Base-by-base conservation (phyloP, 2,113 vertebrate species). In the Anolis carolinensis region DNA sequence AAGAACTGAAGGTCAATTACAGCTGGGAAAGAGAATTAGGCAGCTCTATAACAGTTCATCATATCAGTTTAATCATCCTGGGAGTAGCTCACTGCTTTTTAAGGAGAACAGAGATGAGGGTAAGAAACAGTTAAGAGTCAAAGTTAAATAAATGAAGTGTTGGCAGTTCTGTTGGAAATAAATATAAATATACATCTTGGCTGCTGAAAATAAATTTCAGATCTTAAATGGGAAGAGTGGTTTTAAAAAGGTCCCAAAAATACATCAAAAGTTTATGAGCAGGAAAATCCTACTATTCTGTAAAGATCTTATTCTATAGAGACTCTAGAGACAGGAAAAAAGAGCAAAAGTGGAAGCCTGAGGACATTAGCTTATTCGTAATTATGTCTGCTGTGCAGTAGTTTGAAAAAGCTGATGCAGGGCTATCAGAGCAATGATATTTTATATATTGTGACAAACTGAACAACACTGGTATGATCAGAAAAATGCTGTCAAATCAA, bases 391-490 rank as follows among this genome's bases (percentile, higher is more conserved):
- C 73, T 92, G 76, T 88, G 85, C 36, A 89, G 79, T 91, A 84
- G 0, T 67, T 92, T 85, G 87, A 85, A 93, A 94, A 92, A 94
- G 84, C 86, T 94, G 90, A 88, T 36, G 70, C 63, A 95, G 65
- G 87, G 39, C 20, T 92, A 88, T 86, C 81, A 93, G 14, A 91
- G 71, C 70, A 92, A 81, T 88, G 87, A 84, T 84, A 91, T 92
- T 92, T 94, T 93, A 92, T 94, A 78, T 77, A 90, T 93, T 92
- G 81, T 91, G 89, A 89, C 91, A 93, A 48, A 89, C 74, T 89
- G 50, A 95, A 93, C 44, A 91, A 90, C 76, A 91, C 81, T 34
- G 86, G 30, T 32, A 86, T 92, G 52, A 59, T 90, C 73, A 95
- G 88, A 77, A 95, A 94, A 95, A 94, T 84, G 92, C 25, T 77